phyloP scores from a whole-genome alignment of 2,888 invertebrate species.

The Drosophila incognita region DNA sequence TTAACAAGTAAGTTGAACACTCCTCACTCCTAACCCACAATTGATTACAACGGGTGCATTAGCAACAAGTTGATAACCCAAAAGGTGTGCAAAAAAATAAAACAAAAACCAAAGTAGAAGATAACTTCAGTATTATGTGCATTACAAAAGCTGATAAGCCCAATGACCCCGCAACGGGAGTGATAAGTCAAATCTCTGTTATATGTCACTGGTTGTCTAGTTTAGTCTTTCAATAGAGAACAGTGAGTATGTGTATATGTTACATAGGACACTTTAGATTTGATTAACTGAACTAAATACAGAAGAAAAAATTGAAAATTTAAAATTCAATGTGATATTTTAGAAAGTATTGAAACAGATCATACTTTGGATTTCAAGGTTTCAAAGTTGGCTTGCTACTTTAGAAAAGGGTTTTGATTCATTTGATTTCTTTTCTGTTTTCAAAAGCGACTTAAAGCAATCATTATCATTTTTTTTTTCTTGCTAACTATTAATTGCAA shows the following conservation, averaged over 20 bases:
- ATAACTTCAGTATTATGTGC: slow-evolving; percentile 18
- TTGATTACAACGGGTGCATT: slow-evolving; percentile 15
- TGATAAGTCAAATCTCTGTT: not conserved
- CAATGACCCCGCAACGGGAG: not conserved
- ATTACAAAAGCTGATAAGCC: slow-evolving; percentile 1
- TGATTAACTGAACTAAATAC: not conserved
- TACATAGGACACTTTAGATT: not conserved
- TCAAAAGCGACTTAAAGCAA: not conserved
- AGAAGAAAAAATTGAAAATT: not conserved
- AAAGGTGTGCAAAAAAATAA: slow-evolving; percentile 6
- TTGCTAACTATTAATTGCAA: not conserved
- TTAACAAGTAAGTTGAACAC: slow-evolving; percentile 91
- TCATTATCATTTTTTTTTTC: not conserved
- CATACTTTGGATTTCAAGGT: not conserved
- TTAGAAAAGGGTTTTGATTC: not conserved
- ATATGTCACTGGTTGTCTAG: not conserved
- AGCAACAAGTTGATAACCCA: slow-evolving; percentile 37
- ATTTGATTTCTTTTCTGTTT: not conserved
- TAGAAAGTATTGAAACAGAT: not conserved
- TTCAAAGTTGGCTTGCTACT: not conserved
- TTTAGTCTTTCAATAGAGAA: not conserved
- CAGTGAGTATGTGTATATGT: not conserved
- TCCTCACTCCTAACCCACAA: not conserved
- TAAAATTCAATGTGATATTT: too few species aligned
- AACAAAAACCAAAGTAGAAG: not conserved